A percentile compares a stretch with the other conserved stretches of the same genome.
Conservation (phyloP, 2,113 vertebrate genomes). For the Cheirogaleus medius region DNA sequence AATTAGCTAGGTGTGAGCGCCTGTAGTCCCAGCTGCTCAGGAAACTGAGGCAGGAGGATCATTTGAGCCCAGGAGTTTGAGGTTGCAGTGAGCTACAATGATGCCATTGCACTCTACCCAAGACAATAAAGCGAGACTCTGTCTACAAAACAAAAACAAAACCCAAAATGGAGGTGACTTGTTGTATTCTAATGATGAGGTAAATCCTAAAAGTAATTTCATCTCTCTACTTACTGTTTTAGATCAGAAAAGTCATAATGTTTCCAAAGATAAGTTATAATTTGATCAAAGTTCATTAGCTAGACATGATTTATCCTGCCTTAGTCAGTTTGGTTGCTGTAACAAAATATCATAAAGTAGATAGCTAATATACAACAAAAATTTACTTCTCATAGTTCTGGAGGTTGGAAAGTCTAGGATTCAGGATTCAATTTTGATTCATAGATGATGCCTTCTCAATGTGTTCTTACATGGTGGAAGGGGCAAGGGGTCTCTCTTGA, state of each 20-base stretch:
- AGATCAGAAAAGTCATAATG: not conserved
- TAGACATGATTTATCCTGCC: not conserved
- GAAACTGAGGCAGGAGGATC: too few species aligned
- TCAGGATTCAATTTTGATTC: not conserved
- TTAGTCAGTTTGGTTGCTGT: not conserved
- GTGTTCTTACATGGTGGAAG: not conserved
- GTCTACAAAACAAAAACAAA: not conserved
- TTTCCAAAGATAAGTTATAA: not conserved
- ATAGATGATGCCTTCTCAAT: not conserved
- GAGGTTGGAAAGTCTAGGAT: not conserved
- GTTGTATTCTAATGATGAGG: not conserved
- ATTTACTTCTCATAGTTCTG: not conserved
- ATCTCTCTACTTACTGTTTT: not conserved
- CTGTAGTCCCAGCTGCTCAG: too few species aligned
- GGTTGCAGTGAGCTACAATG: too few species aligned
- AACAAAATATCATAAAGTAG: not conserved
- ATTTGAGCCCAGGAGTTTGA: too few species aligned
- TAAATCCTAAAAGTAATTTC: not conserved
- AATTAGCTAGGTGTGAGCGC: too few species aligned
- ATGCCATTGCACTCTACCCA: too few species aligned
- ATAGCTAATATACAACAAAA: not conserved
- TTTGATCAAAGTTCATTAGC: not conserved
- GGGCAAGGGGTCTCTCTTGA: not conserved
- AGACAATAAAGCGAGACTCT: too few species aligned
- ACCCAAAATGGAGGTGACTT: not conserved